A percentile compares a stretch with the other conserved stretches of the same genome.
Conservation (phyloP, 2,888 invertebrate genomes). For the Andrena bucephala region DNA sequence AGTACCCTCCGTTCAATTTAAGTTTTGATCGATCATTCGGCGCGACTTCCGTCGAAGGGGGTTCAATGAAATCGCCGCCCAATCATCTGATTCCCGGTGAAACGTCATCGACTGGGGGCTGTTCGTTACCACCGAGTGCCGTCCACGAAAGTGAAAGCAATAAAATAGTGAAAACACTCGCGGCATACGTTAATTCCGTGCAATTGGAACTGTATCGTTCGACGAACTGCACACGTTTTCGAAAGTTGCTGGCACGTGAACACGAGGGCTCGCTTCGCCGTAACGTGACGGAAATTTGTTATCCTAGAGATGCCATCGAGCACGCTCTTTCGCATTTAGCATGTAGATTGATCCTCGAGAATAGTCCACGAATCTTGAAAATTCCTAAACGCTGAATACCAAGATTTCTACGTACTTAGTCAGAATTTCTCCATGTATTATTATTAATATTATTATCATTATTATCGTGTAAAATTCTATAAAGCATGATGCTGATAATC, state of each 20-base stretch:
- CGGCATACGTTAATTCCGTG: constrained; percentile 54
- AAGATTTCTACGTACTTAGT: too few relatives aligned
- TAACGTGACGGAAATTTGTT: constrained; percentile 32
- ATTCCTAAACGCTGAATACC: too few relatives aligned
- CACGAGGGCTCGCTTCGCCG: not conserved
- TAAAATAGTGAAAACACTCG: constrained; percentile 61
- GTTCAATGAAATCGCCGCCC: not conserved
- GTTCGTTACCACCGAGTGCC: constrained; percentile 55
- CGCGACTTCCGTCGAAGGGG: not conserved
- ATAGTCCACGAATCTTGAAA: too few relatives aligned
- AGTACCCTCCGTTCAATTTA: too few relatives aligned
- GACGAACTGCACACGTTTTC: constrained; percentile 40
- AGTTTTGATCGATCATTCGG: not conserved
- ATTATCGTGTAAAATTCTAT: too few relatives aligned
- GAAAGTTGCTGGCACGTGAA: constrained; percentile 56
- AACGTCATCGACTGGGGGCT: constrained; percentile 24
- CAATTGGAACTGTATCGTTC: constrained; percentile 34
- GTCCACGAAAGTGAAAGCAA: constrained; percentile 66
- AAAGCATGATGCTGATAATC: too few relatives aligned
- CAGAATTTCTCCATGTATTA: too few relatives aligned
- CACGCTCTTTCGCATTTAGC: not conserved
- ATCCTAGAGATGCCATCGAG: not conserved
- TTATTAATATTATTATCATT: too few relatives aligned
- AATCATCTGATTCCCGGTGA: constrained; percentile 4
- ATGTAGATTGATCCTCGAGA: too few relatives aligned